phyloP scores from a whole-genome alignment of 2,797 vertebrate species.

The Syndactyla subalaris region DNA sequence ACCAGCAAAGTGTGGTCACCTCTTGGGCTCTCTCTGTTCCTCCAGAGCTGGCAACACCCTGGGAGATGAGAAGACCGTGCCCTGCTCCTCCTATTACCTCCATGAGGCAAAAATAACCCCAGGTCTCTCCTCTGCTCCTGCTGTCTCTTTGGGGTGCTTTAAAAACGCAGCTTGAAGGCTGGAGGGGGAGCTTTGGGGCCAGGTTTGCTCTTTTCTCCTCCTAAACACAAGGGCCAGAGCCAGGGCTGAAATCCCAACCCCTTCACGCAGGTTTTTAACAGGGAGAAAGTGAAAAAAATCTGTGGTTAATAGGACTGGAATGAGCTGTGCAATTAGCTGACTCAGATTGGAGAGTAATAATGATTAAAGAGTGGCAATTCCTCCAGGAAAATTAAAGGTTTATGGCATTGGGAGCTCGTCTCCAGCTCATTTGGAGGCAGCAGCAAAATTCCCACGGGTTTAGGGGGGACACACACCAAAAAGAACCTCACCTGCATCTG shows the following conservation, averaged over 20 bases:
- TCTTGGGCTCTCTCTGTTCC: not conserved
- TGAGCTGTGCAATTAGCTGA: not conserved
- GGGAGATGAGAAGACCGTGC: not conserved
- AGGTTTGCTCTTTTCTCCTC: not conserved
- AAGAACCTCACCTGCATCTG: rapidly evolving
- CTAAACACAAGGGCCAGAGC: not conserved
- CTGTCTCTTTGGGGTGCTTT: not conserved
- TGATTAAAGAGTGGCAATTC: not conserved
- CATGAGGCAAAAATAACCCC: slow-evolving; percentile 5
- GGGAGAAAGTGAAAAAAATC: slow-evolving; percentile 10
- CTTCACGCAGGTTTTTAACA: not conserved
- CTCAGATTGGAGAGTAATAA: not conserved
- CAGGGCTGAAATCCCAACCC: not conserved
- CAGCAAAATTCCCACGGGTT: not conserved
- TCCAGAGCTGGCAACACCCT: not conserved
- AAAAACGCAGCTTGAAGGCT: not conserved
- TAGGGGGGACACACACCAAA: not conserved
- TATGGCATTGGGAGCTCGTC: not conserved
- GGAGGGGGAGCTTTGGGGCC: too few species aligned
- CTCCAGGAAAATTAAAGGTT: not conserved
- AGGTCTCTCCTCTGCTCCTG: not conserved
- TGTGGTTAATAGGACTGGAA: not conserved
- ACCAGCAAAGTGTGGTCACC: rapidly evolving
- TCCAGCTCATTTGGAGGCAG: not conserved
- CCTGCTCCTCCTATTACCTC: not conserved